A percentile compares a stretch with the other conserved stretches of the same genome.
Conservation (phyloP, 2,797 vertebrate species). For the Craterocephalus amniculus region DNA sequence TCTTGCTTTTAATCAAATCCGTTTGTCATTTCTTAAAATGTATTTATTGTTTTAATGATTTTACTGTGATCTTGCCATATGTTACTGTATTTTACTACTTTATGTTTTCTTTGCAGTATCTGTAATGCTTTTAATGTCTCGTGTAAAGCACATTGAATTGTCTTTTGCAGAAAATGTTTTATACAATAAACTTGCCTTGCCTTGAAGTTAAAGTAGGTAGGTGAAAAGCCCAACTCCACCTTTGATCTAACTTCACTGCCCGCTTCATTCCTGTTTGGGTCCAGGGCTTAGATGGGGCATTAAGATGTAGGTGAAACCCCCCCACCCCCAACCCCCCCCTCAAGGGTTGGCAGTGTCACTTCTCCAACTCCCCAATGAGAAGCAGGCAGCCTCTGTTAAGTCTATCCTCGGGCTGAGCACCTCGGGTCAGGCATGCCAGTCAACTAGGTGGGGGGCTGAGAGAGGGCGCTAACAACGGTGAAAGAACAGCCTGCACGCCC, state of each 20-base stretch:
- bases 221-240: neutral
- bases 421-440: conserved; percentile 51
- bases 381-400: conserved; percentile 40
- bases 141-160: no score
- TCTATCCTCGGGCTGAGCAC: conserved; percentile 38
- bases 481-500: conserved; percentile 54
- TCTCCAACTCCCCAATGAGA: conserved; percentile 31
- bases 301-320: conserved; percentile 27
- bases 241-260: conserved; percentile 2
- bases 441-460: conserved; percentile 30
- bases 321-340: neutral
- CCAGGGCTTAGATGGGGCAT: conserved; percentile 2
- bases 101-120: no score
- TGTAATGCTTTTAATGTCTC: no score
- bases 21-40: no score
- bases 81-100: no score
- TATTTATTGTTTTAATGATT: no score
- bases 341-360: conserved; percentile 30
- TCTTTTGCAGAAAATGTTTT: no score
- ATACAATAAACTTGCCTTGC: no score
- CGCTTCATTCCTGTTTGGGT: conserved; percentile 21
- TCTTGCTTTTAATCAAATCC: no score
- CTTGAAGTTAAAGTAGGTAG: conserved; percentile 6
- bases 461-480: conserved; percentile 5
- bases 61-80: no score